Evolutionary conservation across 2,113 vertebrate genomes (phyloP).

Genomic region (Dicaeum eximium): DNA sequence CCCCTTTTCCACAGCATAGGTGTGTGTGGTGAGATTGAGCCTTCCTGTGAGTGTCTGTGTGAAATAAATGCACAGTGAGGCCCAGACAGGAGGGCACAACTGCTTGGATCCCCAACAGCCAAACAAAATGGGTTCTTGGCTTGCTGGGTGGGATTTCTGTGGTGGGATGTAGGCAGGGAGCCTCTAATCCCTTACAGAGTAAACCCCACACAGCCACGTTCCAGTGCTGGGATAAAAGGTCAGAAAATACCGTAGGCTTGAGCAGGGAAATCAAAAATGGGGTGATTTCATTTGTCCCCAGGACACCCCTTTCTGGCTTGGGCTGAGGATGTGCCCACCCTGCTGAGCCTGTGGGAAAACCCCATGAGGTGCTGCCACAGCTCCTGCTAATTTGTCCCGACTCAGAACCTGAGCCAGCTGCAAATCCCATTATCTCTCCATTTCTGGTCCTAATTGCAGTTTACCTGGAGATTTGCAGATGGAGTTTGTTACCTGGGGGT

Average conservation of each 20-base stretch:
- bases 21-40: fast-evolving
- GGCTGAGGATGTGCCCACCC: not conserved
- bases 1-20: not conserved
- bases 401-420: not conserved
- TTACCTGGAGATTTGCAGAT: not conserved
- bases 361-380: not conserved
- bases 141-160: not conserved
- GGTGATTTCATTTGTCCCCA: not conserved
- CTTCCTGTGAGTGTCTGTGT: not conserved
- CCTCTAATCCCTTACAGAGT: not conserved
- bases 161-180: not conserved
- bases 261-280: not conserved
- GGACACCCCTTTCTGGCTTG: not conserved
- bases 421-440: not conserved
- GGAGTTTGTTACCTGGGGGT: not conserved
- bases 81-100: not conserved
- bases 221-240: not conserved
- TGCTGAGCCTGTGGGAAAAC: not conserved
- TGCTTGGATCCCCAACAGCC: not conserved
- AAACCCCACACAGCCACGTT: fast-evolving
- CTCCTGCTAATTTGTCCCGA: not conserved
- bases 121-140: not conserved
- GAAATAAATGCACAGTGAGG: not conserved
- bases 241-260: not conserved
- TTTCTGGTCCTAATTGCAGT: not conserved